These are phyloP conservation scores for Trichopoda pennipes DNA, from an alignment of 2,888 invertebrate genomes.

Conservation along the genomic window DNA sequence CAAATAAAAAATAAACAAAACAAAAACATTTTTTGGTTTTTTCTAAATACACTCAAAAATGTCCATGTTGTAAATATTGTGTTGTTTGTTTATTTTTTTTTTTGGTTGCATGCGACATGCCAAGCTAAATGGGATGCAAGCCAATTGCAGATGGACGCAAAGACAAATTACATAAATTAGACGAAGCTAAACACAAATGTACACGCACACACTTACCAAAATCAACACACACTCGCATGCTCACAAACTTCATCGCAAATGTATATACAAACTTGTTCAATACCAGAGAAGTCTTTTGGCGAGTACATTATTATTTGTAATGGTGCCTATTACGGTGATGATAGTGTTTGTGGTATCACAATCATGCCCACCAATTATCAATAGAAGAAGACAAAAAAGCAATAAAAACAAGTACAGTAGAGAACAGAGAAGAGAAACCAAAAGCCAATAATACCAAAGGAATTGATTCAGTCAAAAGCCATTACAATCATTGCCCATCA, in stretches of 20 bases:
- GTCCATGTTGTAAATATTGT: conserved; percentile 57
- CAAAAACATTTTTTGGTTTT: conserved; percentile 32
- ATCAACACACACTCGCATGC: background rate
- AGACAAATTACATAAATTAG: conserved; percentile 71
- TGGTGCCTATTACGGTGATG: conserved; percentile 65
- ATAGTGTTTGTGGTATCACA: conserved; percentile 65
- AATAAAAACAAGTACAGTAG: conserved; percentile 24
- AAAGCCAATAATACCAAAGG: conserved; percentile 63
- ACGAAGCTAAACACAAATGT: conserved; percentile 44
- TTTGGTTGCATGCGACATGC: conserved; percentile 66
- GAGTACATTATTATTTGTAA: conserved; percentile 62
- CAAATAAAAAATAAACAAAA: conserved; percentile 47
- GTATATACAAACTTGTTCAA: conserved; percentile 4
- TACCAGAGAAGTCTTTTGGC: conserved; percentile 51
- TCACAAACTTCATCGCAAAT: background rate
- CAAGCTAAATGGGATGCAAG: conserved; percentile 67
- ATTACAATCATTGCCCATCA: conserved; percentile 68
- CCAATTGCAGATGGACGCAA: conserved; percentile 69
- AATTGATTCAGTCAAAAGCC: conserved; percentile 68
- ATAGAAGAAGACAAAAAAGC: conserved; percentile 14
- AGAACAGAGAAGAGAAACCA: conserved; percentile 33
- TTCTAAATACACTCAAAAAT: conserved; percentile 53
- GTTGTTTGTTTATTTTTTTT: conserved; percentile 33
- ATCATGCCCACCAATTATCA: conserved; percentile 52
- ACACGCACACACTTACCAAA: conserved; percentile 25